phyloP scores from a whole-genome alignment of 2,113 vertebrate species.

The Scolopax mira region DNA sequence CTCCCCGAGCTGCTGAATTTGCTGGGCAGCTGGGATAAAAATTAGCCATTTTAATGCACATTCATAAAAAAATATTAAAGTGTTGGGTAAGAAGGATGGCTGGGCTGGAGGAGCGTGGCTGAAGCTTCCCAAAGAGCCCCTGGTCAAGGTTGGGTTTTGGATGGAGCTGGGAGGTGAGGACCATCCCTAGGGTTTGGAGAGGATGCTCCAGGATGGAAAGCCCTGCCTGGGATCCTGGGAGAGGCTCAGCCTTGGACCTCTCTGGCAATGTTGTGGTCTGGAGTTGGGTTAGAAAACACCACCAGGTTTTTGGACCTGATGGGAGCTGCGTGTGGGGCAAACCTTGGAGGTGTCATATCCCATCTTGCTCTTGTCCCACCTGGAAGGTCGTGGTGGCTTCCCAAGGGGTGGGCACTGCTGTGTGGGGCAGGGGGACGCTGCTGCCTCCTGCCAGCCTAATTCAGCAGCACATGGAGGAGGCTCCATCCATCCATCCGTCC shows the following conservation, averaged over 20 bases:
- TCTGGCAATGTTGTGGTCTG: not conserved
- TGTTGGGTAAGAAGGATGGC: not conserved
- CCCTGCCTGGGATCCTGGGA: not conserved
- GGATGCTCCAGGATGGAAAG: not conserved
- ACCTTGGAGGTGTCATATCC: not conserved
- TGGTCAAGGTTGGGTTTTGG: not conserved
- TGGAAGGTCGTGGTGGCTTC: not conserved
- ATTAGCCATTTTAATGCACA: not conserved
- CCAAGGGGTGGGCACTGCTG: not conserved
- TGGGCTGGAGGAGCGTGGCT: not conserved
- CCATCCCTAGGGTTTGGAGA: not conserved
- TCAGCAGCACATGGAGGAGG: too few relatives aligned
- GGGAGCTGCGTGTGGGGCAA: not conserved
- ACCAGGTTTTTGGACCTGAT: not conserved
- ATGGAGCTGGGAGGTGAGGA: not conserved
- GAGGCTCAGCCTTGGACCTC: not conserved
- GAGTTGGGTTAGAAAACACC: not conserved
- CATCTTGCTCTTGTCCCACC: fast-evolving
- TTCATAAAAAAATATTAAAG: not conserved
- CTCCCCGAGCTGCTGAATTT: not conserved
- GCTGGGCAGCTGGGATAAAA: not conserved
- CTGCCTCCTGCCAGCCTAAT: not conserved
- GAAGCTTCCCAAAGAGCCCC: not conserved
- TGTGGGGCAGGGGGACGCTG: not conserved
- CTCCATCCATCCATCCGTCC: not conserved